Percentiles rank a stretch among this genome's conserved stretches.
Conservation (phyloP, 2,888 invertebrate genomes). For the Plebejus melissa region DNA sequence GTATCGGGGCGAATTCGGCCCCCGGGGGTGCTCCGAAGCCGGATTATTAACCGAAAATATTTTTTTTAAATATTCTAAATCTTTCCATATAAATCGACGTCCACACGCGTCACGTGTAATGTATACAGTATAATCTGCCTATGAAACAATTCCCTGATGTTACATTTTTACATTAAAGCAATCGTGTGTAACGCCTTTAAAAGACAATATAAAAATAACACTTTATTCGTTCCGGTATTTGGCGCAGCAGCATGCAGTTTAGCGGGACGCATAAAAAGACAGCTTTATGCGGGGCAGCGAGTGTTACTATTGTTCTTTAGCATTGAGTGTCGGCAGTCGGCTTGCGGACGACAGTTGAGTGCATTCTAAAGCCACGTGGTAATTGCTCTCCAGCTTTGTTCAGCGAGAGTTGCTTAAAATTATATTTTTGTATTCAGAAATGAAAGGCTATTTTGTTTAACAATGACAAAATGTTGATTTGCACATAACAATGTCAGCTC, state of each 20-base stretch:
- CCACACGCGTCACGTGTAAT: too few species aligned
- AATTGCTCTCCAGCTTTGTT: background rate
- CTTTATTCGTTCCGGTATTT: background rate
- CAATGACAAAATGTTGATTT: background rate
- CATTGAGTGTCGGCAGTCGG: conserved; percentile 9
- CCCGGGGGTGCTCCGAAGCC: background rate
- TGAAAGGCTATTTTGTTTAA: background rate
- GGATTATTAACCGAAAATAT: background rate
- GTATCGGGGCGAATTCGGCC: background rate
- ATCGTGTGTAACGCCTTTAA: background rate
- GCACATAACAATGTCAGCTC: too few species aligned
- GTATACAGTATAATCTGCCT: too few species aligned
- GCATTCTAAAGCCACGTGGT: background rate
- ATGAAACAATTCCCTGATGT: too few species aligned
- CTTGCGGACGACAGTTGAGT: conserved; percentile 2
- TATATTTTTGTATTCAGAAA: background rate
- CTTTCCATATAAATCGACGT: too few species aligned
- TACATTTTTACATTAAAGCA: background rate
- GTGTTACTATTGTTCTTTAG: conserved; percentile 13
- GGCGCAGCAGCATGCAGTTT: background rate
- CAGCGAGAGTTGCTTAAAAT: background rate
- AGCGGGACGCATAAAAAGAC: background rate
- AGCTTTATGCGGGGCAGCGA: background rate
- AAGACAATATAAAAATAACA: background rate
- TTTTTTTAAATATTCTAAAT: too few species aligned